phyloP scores from a whole-genome alignment of 92 coral and sea anemone genomes.

The Bergia puertoricense region DNA sequence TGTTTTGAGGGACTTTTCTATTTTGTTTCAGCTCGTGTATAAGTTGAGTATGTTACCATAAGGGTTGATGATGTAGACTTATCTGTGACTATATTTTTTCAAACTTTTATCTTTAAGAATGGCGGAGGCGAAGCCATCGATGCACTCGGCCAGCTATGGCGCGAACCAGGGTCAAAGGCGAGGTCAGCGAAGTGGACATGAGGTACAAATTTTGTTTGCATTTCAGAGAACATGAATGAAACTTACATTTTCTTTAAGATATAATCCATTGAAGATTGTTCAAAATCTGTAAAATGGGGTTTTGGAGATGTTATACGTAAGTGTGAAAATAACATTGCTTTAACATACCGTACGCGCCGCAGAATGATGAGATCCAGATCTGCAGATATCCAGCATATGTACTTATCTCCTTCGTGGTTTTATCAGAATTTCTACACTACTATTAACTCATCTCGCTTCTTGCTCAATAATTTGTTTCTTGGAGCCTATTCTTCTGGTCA shows the following conservation, averaged over 20 bases:
- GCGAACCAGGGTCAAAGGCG: conserved; percentile 25
- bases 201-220: neutral
- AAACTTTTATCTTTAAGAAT: neutral
- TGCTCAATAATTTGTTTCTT: no score
- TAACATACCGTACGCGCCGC: no score
- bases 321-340: no score
- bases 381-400: no score
- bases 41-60: neutral
- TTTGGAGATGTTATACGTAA: neutral
- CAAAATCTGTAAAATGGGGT: neutral
- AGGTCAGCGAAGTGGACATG: neutral
- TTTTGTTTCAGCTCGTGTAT: neutral
- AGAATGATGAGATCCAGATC: no score
- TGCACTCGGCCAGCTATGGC: conserved; percentile 29
- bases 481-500: no score
- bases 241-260: neutral
- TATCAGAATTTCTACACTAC: no score
- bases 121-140: conserved; percentile 29
- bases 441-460: no score
- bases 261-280: neutral
- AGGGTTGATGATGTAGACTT: neutral
- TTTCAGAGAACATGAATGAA: conserved; percentile 8
- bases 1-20: neutral
- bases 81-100: neutral
- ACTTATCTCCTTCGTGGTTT: no score